A percentile compares a stretch with the other conserved stretches of the same genome.
phyloP scores from a whole-genome alignment of 30 jellyfish, hydroid and myxozoan genomes.

The Euphysa ruthae region DNA sequence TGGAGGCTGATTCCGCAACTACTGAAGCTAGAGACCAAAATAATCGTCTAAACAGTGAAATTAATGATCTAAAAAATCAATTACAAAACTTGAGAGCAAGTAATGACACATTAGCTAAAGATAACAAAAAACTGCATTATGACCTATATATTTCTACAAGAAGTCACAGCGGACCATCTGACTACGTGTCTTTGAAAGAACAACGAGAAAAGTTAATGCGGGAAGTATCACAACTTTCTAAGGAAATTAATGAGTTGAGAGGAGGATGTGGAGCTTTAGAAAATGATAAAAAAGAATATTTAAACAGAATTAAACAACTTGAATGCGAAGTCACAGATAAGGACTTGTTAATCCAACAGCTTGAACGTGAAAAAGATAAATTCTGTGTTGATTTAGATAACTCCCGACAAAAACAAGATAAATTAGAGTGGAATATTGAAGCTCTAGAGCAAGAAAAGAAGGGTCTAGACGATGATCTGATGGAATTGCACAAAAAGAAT shows the following conservation, averaged over 20 bases:
- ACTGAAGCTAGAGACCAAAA: slow-evolving; percentile 50
- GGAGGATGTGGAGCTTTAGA: slow-evolving; percentile 46
- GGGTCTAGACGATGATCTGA: slow-evolving; percentile 65
- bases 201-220: slow-evolving; percentile 61
- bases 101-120: slow-evolving; percentile 47
- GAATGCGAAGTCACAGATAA: slow-evolving; percentile 54
- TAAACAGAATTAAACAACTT: slow-evolving; percentile 30
- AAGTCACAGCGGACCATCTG: slow-evolving; percentile 56
- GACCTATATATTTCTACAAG: slow-evolving; percentile 59
- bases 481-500: slow-evolving; percentile 64
- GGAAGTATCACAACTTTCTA: slow-evolving; percentile 47
- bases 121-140: slow-evolving; percentile 63
- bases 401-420: slow-evolving; percentile 47
- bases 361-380: slow-evolving; percentile 62
- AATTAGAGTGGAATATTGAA: slow-evolving; percentile 60
- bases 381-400: slow-evolving; percentile 58
- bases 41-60: slow-evolving; percentile 65
- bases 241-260: slow-evolving; percentile 45
- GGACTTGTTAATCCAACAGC: slow-evolving; percentile 34
- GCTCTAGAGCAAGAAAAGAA: slow-evolving; percentile 53
- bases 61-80: slow-evolving; percentile 45
- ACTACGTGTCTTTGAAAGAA: slow-evolving; percentile 67
- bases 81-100: slow-evolving; percentile 36
- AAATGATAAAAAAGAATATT: slow-evolving; percentile 42
- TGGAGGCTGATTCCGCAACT: slow-evolving; percentile 80